A percentile compares a stretch with the other conserved stretches of the same genome.
Conservation (phyloP, 2,888 invertebrate genomes). For the Eupsilia transversa region DNA sequence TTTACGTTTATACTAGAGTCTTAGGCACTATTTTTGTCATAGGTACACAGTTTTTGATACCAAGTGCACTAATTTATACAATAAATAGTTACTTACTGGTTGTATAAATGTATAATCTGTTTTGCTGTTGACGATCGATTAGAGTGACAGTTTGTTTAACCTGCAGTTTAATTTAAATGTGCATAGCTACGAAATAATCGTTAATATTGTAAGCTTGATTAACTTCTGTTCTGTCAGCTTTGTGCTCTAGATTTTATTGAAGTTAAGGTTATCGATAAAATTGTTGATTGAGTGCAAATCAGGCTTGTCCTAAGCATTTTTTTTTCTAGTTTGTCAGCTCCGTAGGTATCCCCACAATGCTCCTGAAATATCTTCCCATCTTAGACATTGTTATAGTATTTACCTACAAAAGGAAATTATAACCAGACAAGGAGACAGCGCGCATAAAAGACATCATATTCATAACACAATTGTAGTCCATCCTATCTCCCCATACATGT, state of each 20-base stretch:
- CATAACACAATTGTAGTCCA: slow-evolving; percentile 19
- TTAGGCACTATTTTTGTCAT: slow-evolving; percentile 7
- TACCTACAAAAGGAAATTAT: neutral
- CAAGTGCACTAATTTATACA: slow-evolving; percentile 5
- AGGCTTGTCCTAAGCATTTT: neutral
- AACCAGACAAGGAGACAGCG: neutral
- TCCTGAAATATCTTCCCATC: neutral
- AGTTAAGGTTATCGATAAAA: slow-evolving; percentile 6
- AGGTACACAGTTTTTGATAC: neutral
- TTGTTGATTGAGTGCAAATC: neutral
- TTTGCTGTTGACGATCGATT: slow-evolving; percentile 13
- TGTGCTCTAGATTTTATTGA: slow-evolving; percentile 7
- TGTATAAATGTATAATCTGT: neutral
- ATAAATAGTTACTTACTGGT: slow-evolving; percentile 12
- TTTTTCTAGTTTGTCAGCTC: neutral
- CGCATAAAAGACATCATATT: slow-evolving; percentile 29
- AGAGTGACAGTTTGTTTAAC: slow-evolving; percentile 27
- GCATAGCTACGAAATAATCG: neutral
- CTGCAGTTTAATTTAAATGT: slow-evolving; percentile 6
- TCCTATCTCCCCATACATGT: slow-evolving; percentile 4
- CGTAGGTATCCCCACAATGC: neutral
- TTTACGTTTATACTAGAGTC: slow-evolving; percentile 14
- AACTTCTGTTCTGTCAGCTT: neutral
- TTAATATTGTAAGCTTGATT: slow-evolving; percentile 16
- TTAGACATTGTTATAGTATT: neutral